Percentiles rank a stretch among this genome's conserved stretches.
These are phyloP conservation scores for Colossoma macropomum DNA, from an alignment of 2,113 vertebrate genomes.

Conservation along the genomic window DNA sequence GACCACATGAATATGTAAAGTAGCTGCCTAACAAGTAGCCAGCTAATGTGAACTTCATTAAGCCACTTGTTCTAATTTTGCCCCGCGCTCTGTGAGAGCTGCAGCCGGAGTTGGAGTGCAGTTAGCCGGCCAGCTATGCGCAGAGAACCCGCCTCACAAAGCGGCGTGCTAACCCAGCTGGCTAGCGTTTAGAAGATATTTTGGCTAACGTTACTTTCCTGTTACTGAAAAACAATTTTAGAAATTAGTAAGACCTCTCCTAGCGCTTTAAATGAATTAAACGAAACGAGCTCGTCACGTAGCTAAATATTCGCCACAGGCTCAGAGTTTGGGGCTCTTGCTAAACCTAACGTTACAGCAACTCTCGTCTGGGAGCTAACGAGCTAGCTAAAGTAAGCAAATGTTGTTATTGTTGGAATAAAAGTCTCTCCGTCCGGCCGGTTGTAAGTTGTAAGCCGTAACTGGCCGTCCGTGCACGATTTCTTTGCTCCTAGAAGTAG, in stretches of 20 bases:
- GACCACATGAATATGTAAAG: not conserved
- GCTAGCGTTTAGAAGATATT: not conserved
- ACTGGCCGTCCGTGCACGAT: not conserved
- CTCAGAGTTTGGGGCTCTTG: not conserved
- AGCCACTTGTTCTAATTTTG: not conserved
- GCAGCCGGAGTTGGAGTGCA: not conserved
- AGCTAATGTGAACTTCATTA: not conserved
- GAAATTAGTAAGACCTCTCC: too few species aligned
- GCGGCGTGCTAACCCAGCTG: not conserved
- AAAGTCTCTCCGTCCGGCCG: not conserved
- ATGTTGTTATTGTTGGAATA: not conserved
- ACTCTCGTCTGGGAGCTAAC: not conserved
- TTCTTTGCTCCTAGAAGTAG: constrained; percentile 50
- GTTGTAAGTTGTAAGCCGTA: not conserved
- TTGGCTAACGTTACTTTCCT: not conserved
- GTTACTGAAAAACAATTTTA: too few species aligned
- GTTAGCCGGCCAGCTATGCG: not conserved
- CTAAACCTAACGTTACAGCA: not conserved
- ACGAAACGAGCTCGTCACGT: not conserved
- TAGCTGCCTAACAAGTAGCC: not conserved
- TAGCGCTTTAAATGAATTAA: too few species aligned
- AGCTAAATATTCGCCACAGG: not conserved
- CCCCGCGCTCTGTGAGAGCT: not conserved
- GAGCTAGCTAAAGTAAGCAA: not conserved
- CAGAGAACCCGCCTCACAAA: not conserved